Base-by-base conservation (phyloP, 2,797 vertebrate species). In the Fundulus diaphanus region DNA sequence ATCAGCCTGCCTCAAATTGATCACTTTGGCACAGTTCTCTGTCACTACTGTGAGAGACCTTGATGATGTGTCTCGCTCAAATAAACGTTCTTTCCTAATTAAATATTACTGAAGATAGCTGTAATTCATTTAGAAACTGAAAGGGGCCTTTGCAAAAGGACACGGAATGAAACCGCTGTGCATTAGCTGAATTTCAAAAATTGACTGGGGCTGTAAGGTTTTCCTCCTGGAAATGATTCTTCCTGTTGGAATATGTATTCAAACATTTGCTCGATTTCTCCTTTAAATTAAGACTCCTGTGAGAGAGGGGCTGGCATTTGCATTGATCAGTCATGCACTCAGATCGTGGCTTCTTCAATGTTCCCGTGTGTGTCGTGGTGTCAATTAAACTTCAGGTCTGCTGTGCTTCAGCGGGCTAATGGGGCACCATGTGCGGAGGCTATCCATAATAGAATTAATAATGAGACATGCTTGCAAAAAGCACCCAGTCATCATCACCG, bases 371-470 rank as follows among this genome's bases (percentile, higher is more conserved):
- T 73, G 77, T 82, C 52, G 0, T 3, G 71, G 76, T 90, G 92
- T 92, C 90, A 92, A 88, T 93, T 90, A 93, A 89, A 90, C 46
- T 82, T 46, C 82, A 82, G 88, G 76, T 87, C 82, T 78, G 81
- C 84, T 68, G 79, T 72, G 90, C 90, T 91, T 84, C 46, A 33
- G 81, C 49, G 33, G 73, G 73, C 77, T 67, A 88, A 89, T 87
- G 83, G 89, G 85, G 77, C 79, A 80, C 77, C 68, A 56, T 75
- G 81, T 66, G 76, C 79, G 78, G 85, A 90, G 67, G 79, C 77
- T 33, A 67, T 78, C 76, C 70, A 76, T 91, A 90, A 92, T 90
- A 85, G 88, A 89, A 92, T 90, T 90, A 86, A 82, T 92, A 89
- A 92, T 88, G 87, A 89, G 84, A 73, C 69, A 22, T 65, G 59